These are phyloP conservation scores for Sitophilus oryzae DNA, from an alignment of 1,140 invertebrate genomes.

Conservation along the genomic window DNA sequence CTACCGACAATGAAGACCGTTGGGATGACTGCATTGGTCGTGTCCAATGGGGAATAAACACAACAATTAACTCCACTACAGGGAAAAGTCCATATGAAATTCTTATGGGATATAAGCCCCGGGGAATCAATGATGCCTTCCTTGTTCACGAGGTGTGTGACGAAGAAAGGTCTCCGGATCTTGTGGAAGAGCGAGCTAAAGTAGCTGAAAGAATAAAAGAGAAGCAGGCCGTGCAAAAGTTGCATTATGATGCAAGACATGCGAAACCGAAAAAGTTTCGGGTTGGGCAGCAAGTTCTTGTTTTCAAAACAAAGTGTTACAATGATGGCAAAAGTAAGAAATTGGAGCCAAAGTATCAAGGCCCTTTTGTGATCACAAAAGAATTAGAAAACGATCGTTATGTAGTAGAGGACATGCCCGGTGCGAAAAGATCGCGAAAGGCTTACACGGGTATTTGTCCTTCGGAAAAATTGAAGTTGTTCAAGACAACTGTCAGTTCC, in stretches of 20 bases:
- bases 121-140: slow-evolving; percentile 8
- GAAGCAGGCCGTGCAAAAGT: neutral
- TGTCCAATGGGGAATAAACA: neutral
- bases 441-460: neutral
- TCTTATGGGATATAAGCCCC: slow-evolving; percentile 8
- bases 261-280: neutral
- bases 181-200: neutral
- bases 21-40: neutral
- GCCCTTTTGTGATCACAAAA: neutral
- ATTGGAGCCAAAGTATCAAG: neutral
- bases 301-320: neutral
- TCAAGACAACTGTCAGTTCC: neutral
- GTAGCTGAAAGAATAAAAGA: neutral
- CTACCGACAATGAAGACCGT: neutral
- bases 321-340: neutral
- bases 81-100: slow-evolving; percentile 13
- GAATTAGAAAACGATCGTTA: too few relatives aligned
- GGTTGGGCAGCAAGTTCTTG: too few relatives aligned
- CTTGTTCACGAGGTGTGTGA: neutral
- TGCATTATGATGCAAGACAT: neutral
- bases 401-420: neutral
- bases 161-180: neutral
- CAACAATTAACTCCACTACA: neutral
- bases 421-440: neutral
- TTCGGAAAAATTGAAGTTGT: neutral